These are phyloP conservation scores for Acrocephalus scirpaceus DNA, from an alignment of 2,797 vertebrate genomes.

Conservation along the genomic window DNA sequence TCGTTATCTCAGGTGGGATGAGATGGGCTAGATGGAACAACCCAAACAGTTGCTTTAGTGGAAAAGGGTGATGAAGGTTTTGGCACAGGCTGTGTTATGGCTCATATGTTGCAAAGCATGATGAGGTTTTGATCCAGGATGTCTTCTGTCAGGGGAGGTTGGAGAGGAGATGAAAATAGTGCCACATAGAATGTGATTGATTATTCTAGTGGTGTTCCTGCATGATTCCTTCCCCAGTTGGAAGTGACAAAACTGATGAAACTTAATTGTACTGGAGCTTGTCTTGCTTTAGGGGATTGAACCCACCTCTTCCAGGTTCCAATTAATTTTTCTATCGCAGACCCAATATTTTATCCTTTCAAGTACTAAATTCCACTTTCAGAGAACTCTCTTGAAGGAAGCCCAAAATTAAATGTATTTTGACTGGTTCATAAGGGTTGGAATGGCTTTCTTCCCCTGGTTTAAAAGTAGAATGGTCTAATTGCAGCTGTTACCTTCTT, in stretches of 20 bases:
- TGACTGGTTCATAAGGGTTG: background rate
- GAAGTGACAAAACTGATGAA: background rate
- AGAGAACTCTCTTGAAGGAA: background rate
- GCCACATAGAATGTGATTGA: rapidly evolving
- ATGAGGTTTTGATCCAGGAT: background rate
- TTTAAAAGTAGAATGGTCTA: background rate
- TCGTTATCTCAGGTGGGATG: background rate
- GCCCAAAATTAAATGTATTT: background rate
- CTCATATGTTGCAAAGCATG: rapidly evolving
- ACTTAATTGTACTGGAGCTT: background rate
- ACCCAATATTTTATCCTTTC: background rate
- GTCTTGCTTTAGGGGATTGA: background rate
- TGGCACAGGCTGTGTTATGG: background rate
- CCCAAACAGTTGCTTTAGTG: background rate
- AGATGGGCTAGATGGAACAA: background rate
- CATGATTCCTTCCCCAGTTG: background rate
- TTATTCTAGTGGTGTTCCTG: background rate
- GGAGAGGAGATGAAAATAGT: background rate
- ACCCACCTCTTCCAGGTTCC: background rate
- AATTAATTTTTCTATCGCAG: background rate
- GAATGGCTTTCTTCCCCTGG: background rate
- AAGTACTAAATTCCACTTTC: background rate
- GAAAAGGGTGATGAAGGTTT: background rate
- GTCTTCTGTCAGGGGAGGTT: background rate
- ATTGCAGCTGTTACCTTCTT: background rate